Evolutionary conservation across 2,797 vertebrate species (phyloP), one percentile per base, ranked within the genome.

Genomic region (Gymnoscopelus braueri): DNA sequence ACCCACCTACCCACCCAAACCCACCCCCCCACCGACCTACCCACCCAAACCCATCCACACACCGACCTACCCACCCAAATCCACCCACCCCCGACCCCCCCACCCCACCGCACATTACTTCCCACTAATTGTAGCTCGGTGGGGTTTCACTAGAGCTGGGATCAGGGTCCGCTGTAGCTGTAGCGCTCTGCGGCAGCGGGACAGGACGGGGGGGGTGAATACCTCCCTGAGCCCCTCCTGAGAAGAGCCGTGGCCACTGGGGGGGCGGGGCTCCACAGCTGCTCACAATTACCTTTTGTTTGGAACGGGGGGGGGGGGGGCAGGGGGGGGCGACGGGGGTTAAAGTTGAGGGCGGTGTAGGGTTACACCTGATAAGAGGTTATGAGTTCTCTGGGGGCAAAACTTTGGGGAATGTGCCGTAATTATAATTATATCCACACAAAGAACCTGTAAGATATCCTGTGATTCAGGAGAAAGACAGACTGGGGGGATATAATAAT

Each of bases 291-390:
- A 94, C 83, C 85, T 88, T 93, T 94, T 94, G 89, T 93, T 92
- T 91, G 75, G 74, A 61, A 79, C 48, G 32, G 69, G 63, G 88
- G 80, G 39, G 12, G 35, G 59, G 66, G 32, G 75, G 65, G 83
- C 84, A 81, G 88, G 93, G 82, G 49, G 65, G 79, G 87, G 83
- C 77, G 65, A 62, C 64, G 85, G 84, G 87, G 94, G 89, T 92
- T 95, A 94, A 95, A 94, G 94, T 91, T 91, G 90, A 93, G 91
- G 82, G 29, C 2, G 85, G 93, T 92, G 94, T 95, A 92, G 89
- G 81, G 93, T 96, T 96, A 94, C 94, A 93, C 85, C 89, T 93
- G 91, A 94, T 94, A 95, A 93, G 91, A 94, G 89, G 88, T 94
- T 92, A 92, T 91, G 90, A 89, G 87, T 92, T 90, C 82, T 90